These are phyloP conservation scores for Lutjanus campechanus DNA, from an alignment of 2,797 vertebrate genomes.

Conservation along the genomic window DNA sequence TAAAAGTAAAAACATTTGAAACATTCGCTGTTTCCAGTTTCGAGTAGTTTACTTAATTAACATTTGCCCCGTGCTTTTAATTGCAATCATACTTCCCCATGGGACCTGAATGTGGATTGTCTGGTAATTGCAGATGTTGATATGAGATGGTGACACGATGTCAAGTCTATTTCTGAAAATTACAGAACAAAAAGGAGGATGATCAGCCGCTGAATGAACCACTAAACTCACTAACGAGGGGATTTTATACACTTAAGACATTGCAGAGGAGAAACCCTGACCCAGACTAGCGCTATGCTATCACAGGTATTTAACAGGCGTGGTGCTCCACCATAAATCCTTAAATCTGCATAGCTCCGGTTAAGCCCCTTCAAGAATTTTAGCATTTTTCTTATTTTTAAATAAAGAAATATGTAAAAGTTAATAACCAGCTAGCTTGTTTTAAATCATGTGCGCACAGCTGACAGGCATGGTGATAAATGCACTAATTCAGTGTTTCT, in stretches of 20 bases:
- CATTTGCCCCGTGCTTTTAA: constrained; percentile 98
- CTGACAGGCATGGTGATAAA: too few relatives aligned
- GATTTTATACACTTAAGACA: constrained; percentile 30
- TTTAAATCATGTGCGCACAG: too few relatives aligned
- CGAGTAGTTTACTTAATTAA: constrained; percentile 99
- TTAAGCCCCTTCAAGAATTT: too few relatives aligned
- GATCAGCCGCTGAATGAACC: constrained; percentile 19
- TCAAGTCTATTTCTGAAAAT: constrained; percentile 78
- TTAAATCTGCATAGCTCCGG: too few relatives aligned
- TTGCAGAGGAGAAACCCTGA: constrained; percentile 1
- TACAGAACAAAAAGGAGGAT: constrained; percentile 48
- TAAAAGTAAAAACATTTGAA: constrained; percentile 82
- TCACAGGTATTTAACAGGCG: neutral
- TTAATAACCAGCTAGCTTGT: too few relatives aligned
- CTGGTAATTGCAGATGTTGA: constrained; percentile 95
- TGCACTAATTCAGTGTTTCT: too few relatives aligned
- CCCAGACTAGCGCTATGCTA: neutral
- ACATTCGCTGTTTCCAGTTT: constrained; percentile 92
- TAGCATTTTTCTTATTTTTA: too few relatives aligned
- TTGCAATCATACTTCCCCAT: constrained; percentile 96
- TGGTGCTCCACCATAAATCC: neutral
- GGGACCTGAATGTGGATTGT: constrained; percentile 92
- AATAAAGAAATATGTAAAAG: too few relatives aligned
- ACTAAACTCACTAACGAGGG: constrained; percentile 9
- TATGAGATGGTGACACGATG: constrained; percentile 94